Evolutionary conservation across 2,888 invertebrate genomes (phyloP).

Genomic region (Sinopyrophorus schimmeli): DNA sequence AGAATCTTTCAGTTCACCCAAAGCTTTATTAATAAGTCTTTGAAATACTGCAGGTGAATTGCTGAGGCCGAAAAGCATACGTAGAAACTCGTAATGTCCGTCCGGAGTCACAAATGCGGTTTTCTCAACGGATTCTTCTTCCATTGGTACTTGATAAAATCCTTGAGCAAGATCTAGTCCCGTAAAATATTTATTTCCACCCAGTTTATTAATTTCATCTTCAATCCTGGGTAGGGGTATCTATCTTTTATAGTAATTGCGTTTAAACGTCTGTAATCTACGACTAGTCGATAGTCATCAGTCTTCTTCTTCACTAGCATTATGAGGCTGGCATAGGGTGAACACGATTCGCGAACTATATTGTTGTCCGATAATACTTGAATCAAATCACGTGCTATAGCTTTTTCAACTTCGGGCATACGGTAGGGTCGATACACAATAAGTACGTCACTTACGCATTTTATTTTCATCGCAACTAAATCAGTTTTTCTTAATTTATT

Average conservation of each 20-base stretch:
- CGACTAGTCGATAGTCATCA: constrained; percentile 31
- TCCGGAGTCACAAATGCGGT: constrained; percentile 44
- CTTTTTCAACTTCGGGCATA: constrained; percentile 9
- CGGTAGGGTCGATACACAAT: constrained; percentile 15
- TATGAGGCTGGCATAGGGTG: constrained; percentile 35
- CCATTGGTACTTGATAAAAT: constrained; percentile 42
- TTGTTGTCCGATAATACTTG: constrained; percentile 26
- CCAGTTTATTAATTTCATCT: constrained; percentile 37
- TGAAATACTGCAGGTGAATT: constrained; percentile 43
- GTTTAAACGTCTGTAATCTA: constrained; percentile 40
- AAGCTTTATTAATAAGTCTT: constrained; percentile 37
- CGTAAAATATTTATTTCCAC: constrained; percentile 36
- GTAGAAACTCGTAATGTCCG: constrained; percentile 41
- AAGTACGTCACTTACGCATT: constrained; percentile 2
- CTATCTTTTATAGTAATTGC: constrained; percentile 37
- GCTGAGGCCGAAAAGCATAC: constrained; percentile 42
- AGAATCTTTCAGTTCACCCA: constrained; percentile 23
- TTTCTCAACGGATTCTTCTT: constrained; percentile 37
- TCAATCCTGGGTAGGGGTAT: constrained; percentile 40
- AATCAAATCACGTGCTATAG: constrained; percentile 36
- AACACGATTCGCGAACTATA: constrained; percentile 33
- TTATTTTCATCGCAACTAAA: constrained; percentile 6
- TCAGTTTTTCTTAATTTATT: constrained; percentile 9
- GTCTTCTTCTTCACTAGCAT: constrained; percentile 34
- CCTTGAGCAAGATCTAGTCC: constrained; percentile 39